Conservation (phyloP, 2,888 invertebrate species). For the Pterostichus madidus region DNA sequence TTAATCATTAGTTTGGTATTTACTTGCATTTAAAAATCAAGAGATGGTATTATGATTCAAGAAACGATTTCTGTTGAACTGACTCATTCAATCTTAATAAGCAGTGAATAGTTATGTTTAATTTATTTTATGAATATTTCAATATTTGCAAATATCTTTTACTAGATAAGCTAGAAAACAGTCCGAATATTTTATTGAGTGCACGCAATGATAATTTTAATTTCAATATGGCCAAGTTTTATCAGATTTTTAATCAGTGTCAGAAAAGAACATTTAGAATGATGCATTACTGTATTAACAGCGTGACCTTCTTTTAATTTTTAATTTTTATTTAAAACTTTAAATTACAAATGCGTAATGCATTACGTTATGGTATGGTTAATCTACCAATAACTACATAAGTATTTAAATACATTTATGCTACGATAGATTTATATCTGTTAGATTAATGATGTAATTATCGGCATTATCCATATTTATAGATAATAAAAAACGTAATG, state of each 20-base stretch:
- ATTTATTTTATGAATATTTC: no score
- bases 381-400: constrained; percentile 28
- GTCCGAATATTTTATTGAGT: no score
- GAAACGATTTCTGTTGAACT: no score
- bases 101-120: no score
- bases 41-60: no score
- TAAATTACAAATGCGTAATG: constrained; percentile 28
- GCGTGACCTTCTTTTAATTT: constrained; percentile 27
- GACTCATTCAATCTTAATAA: no score
- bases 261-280: constrained; percentile 32
- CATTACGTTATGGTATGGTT: constrained; percentile 17
- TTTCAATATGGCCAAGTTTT: constrained; percentile 12
- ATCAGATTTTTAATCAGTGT: constrained; percentile 43
- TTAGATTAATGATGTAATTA: constrained; percentile 43
- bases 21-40: no score
- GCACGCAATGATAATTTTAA: constrained; percentile 2
- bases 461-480: constrained; percentile 35
- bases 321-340: constrained; percentile 23
- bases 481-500: constrained; percentile 9
- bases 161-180: no score
- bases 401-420: constrained; percentile 19
- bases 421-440: constrained; percentile 39
- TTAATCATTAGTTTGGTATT: no score
- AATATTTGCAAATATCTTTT: no score
- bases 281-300: constrained; percentile 16